Evolutionary conservation across 2,888 invertebrate species (phyloP).

Genomic region (Ypsolopha scabrella): DNA sequence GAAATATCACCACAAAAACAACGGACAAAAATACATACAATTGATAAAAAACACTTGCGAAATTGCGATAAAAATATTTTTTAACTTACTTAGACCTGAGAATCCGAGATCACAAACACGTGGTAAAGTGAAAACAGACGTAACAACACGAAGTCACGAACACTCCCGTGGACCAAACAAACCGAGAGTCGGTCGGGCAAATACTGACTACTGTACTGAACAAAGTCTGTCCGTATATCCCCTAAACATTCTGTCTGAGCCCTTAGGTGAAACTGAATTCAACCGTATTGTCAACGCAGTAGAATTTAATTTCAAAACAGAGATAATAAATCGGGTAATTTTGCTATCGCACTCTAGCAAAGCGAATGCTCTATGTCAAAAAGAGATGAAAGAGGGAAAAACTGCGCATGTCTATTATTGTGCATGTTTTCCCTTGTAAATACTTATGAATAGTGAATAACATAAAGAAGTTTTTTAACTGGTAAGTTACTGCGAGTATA

Average conservation of each 20-base stretch:
- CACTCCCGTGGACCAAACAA: no score
- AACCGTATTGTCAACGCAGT: no score
- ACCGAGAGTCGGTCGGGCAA: no score
- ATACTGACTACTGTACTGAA: no score
- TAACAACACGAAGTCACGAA: no score
- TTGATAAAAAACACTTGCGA: background rate
- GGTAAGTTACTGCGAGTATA: no score
- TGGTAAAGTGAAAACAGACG: background rate
- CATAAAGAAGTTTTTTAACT: slow-evolving; percentile 46
- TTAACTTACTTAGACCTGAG: background rate
- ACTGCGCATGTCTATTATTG: slow-evolving; percentile 34
- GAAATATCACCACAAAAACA: background rate
- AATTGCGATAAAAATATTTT: background rate
- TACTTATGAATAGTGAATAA: slow-evolving; percentile 17
- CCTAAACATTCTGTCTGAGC: no score
- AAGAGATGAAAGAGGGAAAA: slow-evolving; percentile 20
- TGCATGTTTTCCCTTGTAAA: slow-evolving; percentile 20
- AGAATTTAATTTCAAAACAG: no score
- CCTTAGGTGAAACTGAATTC: no score
- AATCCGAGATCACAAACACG: background rate
- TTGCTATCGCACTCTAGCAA: slow-evolving; percentile 32
- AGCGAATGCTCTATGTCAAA: slow-evolving; percentile 17
- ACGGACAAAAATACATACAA: background rate
- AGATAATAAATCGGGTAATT: slow-evolving; percentile 8
- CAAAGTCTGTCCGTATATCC: no score